phyloP scores from a whole-genome alignment of 2,113 vertebrate genomes.

The Lasiurus cinereus region DNA sequence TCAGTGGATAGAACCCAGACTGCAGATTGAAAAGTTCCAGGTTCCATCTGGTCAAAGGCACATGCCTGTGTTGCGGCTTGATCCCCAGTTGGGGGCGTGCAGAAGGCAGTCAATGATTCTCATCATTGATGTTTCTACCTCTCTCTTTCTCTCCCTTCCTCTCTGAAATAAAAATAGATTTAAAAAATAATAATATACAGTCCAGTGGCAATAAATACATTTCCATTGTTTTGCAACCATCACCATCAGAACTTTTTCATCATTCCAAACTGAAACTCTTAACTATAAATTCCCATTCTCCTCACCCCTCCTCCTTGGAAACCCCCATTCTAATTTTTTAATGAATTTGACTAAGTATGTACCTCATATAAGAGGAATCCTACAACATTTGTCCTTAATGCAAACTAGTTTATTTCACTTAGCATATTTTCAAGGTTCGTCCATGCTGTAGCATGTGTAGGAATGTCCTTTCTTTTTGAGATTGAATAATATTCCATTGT shows the following conservation, averaged over 20 bases:
- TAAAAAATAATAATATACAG: not conserved
- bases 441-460: not conserved
- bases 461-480: conserved; percentile 26
- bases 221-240: not conserved
- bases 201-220: not conserved
- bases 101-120: too few relatives aligned
- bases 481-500: not conserved
- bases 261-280: not conserved
- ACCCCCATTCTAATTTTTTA: conserved; percentile 24
- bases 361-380: not conserved
- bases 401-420: not conserved
- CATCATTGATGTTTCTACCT: too few relatives aligned
- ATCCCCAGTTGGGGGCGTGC: too few relatives aligned
- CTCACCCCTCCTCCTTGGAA: not conserved
- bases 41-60: too few relatives aligned
- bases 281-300: not conserved
- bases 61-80: too few relatives aligned
- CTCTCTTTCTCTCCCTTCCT: too few relatives aligned
- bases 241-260: not conserved
- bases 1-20: too few relatives aligned
- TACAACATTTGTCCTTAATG: not conserved
- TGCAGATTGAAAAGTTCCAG: too few relatives aligned
- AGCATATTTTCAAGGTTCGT: not conserved
- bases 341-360: not conserved
- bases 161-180: too few relatives aligned